Base-by-base conservation (phyloP, 2,113 vertebrate species). In the Glareola pratincola region DNA sequence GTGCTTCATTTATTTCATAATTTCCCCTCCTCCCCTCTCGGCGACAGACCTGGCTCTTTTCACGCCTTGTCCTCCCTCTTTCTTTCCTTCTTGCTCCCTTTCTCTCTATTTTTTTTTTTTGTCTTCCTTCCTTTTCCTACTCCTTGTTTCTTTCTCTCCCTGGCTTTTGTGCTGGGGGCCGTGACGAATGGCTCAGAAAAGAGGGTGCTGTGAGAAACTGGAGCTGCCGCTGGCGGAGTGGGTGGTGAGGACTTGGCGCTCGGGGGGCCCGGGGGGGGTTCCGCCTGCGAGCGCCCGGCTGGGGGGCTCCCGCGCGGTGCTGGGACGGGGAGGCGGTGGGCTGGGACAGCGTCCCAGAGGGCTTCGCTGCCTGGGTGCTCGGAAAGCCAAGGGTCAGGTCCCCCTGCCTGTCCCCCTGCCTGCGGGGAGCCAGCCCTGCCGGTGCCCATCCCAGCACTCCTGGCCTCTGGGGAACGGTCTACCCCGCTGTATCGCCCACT, bases 121-220 rank as follows among this genome's bases (percentile, higher is more conserved):
- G 66, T 95, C 94, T 96, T 96, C 79, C 94, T 97, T 97, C 96
- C 96, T 96, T 97, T 96, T 94, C 94, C 95, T 97, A 72, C 78
- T 64, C 81, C 93, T 92, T 96, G 92, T 97, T 92, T 92, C 92
- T 93, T 97, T 97, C 93, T 97, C 88, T 96, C 64, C 67, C 45
- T 36, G 39, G 68, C 96, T 96, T 97, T 98, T 98, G 97, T 98
- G 93, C 90, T 1, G 20, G 64, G 32, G 75, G 30, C 97, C 82
- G 68, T 97, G 97, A 98, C 97, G 89, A 98, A 98, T 98, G 96
- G 93, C 76, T 84, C 84, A 94, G 90, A 97, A 97, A 97, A 94
- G 96, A 96, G 95, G 94, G 92, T 96, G 97, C 97, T 98, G 97
- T 98, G 97, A 97, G 97, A 98, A 98, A 94, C 81, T 95, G 95